Percentiles rank a stretch among this genome's conserved stretches.
Evolutionary conservation across 2,888 invertebrate genomes (phyloP).

Genomic region (Catocala nupta): DNA sequence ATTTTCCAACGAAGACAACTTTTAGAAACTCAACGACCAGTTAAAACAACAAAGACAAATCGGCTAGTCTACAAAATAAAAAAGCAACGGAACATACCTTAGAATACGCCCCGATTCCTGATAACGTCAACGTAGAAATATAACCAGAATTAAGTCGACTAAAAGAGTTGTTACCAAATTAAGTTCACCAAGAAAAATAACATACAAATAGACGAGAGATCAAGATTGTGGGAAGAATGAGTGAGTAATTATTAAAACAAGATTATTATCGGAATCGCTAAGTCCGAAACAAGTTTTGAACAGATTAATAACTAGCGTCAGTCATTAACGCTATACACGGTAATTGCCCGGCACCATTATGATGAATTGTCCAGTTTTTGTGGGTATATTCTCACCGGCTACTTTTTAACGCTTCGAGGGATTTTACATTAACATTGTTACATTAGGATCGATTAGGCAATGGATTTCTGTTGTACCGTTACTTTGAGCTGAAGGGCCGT

Average conservation of each 20-base stretch:
- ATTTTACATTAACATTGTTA: constrained; percentile 66
- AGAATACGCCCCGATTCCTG: constrained; percentile 65
- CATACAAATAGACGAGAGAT: constrained; percentile 78
- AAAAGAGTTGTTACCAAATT: constrained; percentile 83
- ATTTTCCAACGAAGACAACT: neutral
- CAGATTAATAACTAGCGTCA: constrained; percentile 82
- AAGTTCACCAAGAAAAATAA: constrained; percentile 79
- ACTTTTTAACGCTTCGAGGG: constrained; percentile 77
- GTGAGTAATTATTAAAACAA: constrained; percentile 85
- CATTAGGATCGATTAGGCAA: constrained; percentile 51
- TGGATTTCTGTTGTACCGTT: constrained; percentile 31
- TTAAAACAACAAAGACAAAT: constrained; percentile 48
- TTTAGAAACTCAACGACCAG: constrained; percentile 23
- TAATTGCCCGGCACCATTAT: constrained; percentile 84
- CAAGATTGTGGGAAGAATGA: constrained; percentile 84
- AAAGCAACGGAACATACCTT: constrained; percentile 52
- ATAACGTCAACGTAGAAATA: constrained; percentile 76
- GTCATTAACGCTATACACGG: constrained; percentile 85
- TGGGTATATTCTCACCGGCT: constrained; percentile 76
- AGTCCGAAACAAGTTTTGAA: constrained; percentile 81
- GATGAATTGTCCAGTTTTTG: constrained; percentile 84
- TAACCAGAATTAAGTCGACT: constrained; percentile 77
- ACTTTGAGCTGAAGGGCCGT: constrained; percentile 9
- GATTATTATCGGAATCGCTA: constrained; percentile 85
- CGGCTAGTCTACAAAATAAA: constrained; percentile 44